Conservation (phyloP, 2,113 vertebrate species). For the Alethe diademata region DNA sequence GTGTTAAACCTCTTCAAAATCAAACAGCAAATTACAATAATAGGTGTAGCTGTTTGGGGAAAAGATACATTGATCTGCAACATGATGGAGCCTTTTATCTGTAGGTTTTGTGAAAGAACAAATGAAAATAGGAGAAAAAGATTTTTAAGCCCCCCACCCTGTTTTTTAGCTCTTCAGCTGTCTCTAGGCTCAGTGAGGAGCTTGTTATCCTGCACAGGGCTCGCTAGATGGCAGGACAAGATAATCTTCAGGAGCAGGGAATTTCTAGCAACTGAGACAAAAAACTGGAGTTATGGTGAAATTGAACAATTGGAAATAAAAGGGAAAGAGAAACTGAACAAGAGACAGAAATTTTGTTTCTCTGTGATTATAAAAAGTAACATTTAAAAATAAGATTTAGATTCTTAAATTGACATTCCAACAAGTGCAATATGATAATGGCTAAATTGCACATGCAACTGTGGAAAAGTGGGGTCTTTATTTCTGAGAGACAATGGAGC, state of each 20-base stretch:
- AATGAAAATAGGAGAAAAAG: background rate
- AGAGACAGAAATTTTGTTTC: conserved; percentile 3
- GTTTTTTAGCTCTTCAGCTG: background rate
- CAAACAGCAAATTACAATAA: background rate
- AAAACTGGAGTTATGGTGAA: background rate
- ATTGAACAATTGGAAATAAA: background rate
- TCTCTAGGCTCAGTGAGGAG: background rate
- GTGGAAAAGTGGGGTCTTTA: conserved; percentile 27
- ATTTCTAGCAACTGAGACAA: background rate
- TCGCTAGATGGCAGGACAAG: conserved; percentile 69
- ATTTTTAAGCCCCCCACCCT: background rate
- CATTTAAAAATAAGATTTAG: background rate
- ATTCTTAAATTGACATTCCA: background rate
- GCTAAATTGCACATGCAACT: conserved; percentile 7
- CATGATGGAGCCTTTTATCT: background rate
- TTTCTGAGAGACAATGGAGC: conserved; percentile 51
- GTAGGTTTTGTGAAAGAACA: background rate
- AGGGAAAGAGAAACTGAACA: background rate
- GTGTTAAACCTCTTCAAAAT: background rate
- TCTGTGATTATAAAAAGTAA: background rate
- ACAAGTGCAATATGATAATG: conserved; percentile 24
- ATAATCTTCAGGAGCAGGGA: conserved; percentile 6
- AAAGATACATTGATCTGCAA: background rate
- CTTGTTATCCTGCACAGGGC: background rate
- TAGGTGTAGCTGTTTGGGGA: background rate